phyloP scores from a whole-genome alignment of 2,888 invertebrate genomes.

The Tenthredo livida region DNA sequence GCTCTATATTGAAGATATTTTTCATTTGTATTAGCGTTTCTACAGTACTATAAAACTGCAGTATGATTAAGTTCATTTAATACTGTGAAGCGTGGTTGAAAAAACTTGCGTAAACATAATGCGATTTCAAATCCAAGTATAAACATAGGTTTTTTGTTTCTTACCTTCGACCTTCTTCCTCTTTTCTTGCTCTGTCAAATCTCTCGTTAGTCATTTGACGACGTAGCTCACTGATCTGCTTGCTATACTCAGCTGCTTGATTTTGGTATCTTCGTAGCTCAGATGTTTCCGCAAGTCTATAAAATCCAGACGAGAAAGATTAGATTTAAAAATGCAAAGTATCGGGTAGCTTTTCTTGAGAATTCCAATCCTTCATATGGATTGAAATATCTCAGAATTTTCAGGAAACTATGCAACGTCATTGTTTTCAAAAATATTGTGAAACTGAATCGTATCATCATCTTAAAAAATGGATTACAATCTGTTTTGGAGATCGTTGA shows the following conservation, averaged over 20 bases:
- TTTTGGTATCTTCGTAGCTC: constrained; percentile 80
- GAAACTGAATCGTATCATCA: not conserved
- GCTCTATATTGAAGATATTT: constrained; percentile 29
- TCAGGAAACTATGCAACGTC: too few relatives aligned
- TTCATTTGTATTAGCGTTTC: constrained; percentile 18
- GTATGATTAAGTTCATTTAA: not conserved
- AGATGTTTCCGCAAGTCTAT: constrained; percentile 75
- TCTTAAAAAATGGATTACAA: constrained; percentile 76
- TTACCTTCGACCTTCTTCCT: constrained; percentile 76
- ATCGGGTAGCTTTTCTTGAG: too few relatives aligned
- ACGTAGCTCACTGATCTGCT: constrained; percentile 80
- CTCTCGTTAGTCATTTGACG: constrained; percentile 80
- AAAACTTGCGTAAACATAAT: not conserved
- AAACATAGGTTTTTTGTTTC: constrained; percentile 47
- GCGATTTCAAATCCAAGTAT: not conserved
- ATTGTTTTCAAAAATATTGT: too few relatives aligned
- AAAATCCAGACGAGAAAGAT: not conserved
- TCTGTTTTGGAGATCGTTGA: constrained; percentile 79
- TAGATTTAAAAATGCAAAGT: not conserved
- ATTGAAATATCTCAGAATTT: too few relatives aligned
- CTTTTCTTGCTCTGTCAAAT: constrained; percentile 77
- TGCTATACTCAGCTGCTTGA: constrained; percentile 80
- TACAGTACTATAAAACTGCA: not conserved
- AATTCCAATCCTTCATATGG: too few relatives aligned
- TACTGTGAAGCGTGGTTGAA: not conserved